Evolutionary conservation across 2,797 vertebrate species (phyloP).

Genomic region (Tokudaia tokunoshimensis): DNA sequence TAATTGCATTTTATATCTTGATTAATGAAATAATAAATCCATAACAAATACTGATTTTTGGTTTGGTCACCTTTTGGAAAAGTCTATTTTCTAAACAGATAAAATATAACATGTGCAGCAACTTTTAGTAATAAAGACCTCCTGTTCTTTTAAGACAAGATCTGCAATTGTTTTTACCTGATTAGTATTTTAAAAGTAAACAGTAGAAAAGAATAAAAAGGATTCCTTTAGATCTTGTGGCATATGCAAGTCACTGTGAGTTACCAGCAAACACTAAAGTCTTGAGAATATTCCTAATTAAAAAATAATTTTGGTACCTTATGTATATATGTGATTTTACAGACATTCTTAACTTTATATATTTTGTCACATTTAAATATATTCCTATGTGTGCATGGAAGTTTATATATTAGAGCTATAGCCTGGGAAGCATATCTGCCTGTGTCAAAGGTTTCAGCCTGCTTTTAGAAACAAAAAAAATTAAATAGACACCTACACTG

Average conservation of each 20-base stretch:
- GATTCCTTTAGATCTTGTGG: neutral
- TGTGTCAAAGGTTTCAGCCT: slow-evolving; percentile 4
- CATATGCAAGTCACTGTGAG: slow-evolving; percentile 12
- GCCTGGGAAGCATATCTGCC: slow-evolving; percentile 25
- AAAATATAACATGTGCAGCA: slow-evolving; percentile 14
- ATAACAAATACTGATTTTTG: slow-evolving; percentile 60
- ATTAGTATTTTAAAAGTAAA: neutral
- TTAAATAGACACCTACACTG: neutral
- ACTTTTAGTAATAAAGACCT: slow-evolving; percentile 59
- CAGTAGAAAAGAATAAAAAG: neutral
- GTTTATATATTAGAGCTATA: slow-evolving; percentile 8
- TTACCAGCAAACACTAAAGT: neutral
- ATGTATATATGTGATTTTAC: slow-evolving; percentile 14
- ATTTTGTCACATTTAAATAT: slow-evolving; percentile 62
- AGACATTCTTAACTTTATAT: slow-evolving; percentile 23
- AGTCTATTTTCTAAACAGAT: slow-evolving; percentile 55
- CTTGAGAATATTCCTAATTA: slow-evolving; percentile 9
- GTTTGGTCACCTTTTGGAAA: slow-evolving; percentile 68
- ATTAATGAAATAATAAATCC: slow-evolving; percentile 49
- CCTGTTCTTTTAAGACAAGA: neutral
- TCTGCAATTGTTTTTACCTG: slow-evolving; percentile 57
- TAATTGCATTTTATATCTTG: slow-evolving; percentile 74
- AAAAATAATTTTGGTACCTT: slow-evolving; percentile 21
- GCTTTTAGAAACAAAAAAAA: neutral
- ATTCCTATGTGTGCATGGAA: slow-evolving; percentile 28